Percentiles rank a stretch among this genome's conserved stretches.
These are phyloP conservation scores for Sapayoa aenigma DNA, from an alignment of 2,113 vertebrate species.

Conservation along the genomic window DNA sequence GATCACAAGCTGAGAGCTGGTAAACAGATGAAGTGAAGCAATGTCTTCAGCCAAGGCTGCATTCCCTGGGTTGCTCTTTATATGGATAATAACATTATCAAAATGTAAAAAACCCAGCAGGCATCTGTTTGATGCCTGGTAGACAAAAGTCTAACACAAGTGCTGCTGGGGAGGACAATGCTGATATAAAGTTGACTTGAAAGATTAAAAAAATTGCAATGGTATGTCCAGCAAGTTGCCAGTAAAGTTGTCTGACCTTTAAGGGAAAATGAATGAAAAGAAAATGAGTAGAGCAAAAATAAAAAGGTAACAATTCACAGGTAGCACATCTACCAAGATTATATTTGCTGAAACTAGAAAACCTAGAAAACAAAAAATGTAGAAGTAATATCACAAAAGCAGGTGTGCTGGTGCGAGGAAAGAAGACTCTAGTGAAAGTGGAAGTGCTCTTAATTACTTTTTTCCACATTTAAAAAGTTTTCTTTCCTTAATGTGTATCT, in stretches of 20 bases:
- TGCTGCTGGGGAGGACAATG: not conserved
- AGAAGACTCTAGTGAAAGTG: not conserved
- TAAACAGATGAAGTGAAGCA: not conserved
- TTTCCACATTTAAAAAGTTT: not conserved
- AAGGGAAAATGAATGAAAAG: not conserved
- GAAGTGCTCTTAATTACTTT: not conserved
- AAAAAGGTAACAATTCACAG: not conserved
- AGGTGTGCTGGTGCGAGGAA: not conserved
- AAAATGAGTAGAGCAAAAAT: not conserved
- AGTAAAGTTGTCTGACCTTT: not conserved
- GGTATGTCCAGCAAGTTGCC: not conserved
- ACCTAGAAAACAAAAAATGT: not conserved
- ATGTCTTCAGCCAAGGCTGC: not conserved
- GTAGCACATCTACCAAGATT: not conserved
- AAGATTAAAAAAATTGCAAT: not conserved
- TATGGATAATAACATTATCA: not conserved
- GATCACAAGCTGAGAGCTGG: not conserved
- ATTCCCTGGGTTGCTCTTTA: not conserved
- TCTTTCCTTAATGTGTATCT: not conserved
- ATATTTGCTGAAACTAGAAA: not conserved
- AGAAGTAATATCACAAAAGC: not conserved
- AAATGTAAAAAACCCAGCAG: not conserved
- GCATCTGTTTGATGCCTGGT: not conserved
- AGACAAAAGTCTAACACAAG: not conserved
- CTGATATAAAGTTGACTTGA: not conserved